Evolutionary conservation across 2,113 vertebrate species (phyloP), one percentile per base, ranked within the genome.

Genomic region (Diadophis punctatus): DNA sequence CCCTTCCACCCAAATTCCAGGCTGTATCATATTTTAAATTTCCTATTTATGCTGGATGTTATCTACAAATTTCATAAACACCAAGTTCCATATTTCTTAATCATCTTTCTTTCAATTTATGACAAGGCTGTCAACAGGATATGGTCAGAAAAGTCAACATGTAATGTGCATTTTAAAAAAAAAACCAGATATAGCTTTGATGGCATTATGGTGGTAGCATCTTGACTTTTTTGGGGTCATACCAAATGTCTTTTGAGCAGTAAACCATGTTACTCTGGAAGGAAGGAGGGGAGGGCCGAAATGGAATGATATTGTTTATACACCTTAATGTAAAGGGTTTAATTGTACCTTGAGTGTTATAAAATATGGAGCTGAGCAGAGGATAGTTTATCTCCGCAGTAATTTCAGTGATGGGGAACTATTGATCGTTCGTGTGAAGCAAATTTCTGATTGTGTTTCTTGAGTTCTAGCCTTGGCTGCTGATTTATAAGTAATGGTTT

Each of bases 391-490:
- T 92, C 88, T 92, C 88, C 51, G 25, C 87, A 94, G 85, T 55
- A 86, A 30, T n/a, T 84, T 84, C 84, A 46, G 25, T 22, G 27
- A 80, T 25, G 8, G 43, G 34, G 43, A 90, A 74, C n/a, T 92
- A 92, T 94, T 90, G 91, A 93, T 90, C 74, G 89, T 84, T 90
- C 74, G 39, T 84, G 88, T 60, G 63, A 60, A 94, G 87, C 88
- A 84, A 80, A 90, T 84, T 87, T 84, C 60, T 91, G 88, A 84
- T 90, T 90, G 92, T 43, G 49, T 93, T 43, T 60, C 84, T 84
- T 63, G 60, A 80, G 10, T 60, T 90, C 46, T 5, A 10, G 52
- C 58, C 51, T 88, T 90, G 85, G 51, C 39, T n/a, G 93, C 48
- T 52, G 87, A 39, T 68, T 22, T 43, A 92, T 49, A 88, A 92